Percentiles rank a stretch among this genome's conserved stretches.
These are phyloP conservation scores for Yasuhikotakia modesta DNA, from an alignment of 2,797 vertebrate species.

Conservation along the genomic window DNA sequence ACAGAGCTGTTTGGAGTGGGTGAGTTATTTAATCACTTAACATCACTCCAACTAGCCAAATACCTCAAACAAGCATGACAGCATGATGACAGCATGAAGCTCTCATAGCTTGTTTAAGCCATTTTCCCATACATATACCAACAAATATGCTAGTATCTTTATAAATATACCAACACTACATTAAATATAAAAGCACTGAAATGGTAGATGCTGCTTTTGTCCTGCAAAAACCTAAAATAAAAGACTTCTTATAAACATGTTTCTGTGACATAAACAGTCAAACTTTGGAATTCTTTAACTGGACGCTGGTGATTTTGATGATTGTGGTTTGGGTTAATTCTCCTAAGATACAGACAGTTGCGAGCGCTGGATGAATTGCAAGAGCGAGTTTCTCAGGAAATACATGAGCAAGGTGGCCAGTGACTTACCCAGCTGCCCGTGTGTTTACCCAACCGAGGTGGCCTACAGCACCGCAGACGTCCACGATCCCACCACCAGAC, in stretches of 20 bases:
- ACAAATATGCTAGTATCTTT: not conserved
- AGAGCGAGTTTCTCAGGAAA: conserved; percentile 90
- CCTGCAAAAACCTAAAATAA: no score
- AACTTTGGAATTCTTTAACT: no score
- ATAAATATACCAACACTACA: not conserved
- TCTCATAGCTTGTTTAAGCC: not conserved
- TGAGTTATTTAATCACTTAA: conserved; percentile 71
- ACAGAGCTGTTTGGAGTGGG: conserved; percentile 96
- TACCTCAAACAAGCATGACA: no score
- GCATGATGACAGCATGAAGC: no score
- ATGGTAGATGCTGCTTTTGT: no score
- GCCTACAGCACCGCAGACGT: conserved; percentile 85
- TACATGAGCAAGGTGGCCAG: conserved; percentile 88
- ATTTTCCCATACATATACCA: no score
- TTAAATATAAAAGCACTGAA: not conserved
- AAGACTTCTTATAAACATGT: no score
- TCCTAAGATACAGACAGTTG: conserved; percentile 89
- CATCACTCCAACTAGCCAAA: not conserved
- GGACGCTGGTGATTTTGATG: not conserved
- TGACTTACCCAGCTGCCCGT: conserved; percentile 93
- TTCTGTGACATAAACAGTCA: no score
- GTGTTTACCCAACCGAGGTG: conserved; percentile 87
- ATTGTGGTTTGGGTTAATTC: not conserved
- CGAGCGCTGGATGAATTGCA: conserved; percentile 95
- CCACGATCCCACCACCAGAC: conserved; percentile 73